Conservation (phyloP, 1,140 invertebrate genomes). For the Elymnias hypermnestra region DNA sequence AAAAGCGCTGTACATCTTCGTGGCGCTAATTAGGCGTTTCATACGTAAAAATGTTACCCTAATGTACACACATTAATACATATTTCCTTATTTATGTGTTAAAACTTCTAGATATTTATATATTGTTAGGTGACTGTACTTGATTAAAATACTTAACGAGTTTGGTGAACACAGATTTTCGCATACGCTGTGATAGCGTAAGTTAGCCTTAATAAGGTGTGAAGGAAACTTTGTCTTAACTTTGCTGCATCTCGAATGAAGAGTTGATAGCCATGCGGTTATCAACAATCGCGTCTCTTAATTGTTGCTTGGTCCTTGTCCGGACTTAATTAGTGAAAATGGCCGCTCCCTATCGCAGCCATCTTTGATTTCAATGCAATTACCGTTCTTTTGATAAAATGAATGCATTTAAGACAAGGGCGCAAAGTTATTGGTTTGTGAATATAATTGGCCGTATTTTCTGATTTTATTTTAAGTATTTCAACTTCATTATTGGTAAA, state of each 20-base stretch:
- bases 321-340: constrained; percentile 71
- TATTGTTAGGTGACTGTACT: constrained; percentile 13
- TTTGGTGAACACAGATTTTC: constrained; percentile 15
- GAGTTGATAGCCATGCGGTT: constrained; percentile 48
- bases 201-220: constrained; percentile 59
- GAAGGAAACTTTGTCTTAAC: constrained; percentile 46
- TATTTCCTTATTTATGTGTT: too few relatives aligned
- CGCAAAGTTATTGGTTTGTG: constrained; percentile 22
- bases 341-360: constrained; percentile 46
- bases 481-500: constrained; percentile 1
- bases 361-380: constrained; percentile 72
- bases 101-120: too few relatives aligned
- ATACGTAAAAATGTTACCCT: too few relatives aligned
- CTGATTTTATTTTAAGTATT: constrained; percentile 1
- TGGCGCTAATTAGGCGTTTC: too few relatives aligned
- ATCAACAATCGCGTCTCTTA: constrained; percentile 67
- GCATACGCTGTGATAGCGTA: constrained; percentile 23
- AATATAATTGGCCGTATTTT: constrained; percentile 21
- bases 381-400: constrained; percentile 66
- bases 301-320: constrained; percentile 62
- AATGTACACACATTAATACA: too few relatives aligned
- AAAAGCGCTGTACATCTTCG: too few relatives aligned
- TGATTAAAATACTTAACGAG: constrained; percentile 27
- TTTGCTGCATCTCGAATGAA: constrained; percentile 31
- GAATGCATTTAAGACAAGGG: constrained; percentile 23